Evolutionary conservation across 2,113 vertebrate species (phyloP).

Genomic region (Mormoops blainvillei): DNA sequence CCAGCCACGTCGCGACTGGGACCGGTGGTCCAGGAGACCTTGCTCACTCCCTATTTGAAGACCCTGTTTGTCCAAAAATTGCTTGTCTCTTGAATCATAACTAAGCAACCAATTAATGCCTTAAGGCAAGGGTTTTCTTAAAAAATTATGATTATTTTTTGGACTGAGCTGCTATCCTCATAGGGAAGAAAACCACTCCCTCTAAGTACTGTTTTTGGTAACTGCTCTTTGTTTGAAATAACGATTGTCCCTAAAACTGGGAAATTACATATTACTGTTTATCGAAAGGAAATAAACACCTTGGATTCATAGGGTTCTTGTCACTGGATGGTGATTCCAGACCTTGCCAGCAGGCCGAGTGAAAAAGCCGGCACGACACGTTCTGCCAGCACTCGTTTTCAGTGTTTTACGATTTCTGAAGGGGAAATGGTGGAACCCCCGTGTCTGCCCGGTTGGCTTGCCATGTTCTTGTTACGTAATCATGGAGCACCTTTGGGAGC

Average conservation of each 20-base stretch:
- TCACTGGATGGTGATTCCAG: neutral
- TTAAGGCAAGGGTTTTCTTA: neutral
- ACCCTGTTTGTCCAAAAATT: neutral
- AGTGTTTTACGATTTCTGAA: neutral
- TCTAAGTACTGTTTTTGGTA: conserved; percentile 32
- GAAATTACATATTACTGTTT: conserved; percentile 36
- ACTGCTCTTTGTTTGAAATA: conserved; percentile 34
- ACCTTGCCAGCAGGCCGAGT: neutral
- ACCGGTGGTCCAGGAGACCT: neutral
- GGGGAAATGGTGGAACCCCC: neutral
- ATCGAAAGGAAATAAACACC: conserved; percentile 30
- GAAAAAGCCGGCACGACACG: neutral
- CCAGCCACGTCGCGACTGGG: neutral
- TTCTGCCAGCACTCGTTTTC: neutral
- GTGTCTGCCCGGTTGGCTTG: neutral
- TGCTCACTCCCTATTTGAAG: neutral
- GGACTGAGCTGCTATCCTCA: neutral
- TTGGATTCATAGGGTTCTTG: neutral
- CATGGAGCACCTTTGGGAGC: neutral
- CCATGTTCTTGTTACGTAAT: neutral
- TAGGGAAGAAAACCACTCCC: neutral
- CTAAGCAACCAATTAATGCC: neutral
- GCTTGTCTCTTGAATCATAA: neutral
- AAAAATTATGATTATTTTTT: neutral
- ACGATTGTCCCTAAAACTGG: conserved; percentile 30